These are phyloP conservation scores for Apamea epomidion DNA, from an alignment of 2,888 invertebrate genomes.

Conservation along the genomic window DNA sequence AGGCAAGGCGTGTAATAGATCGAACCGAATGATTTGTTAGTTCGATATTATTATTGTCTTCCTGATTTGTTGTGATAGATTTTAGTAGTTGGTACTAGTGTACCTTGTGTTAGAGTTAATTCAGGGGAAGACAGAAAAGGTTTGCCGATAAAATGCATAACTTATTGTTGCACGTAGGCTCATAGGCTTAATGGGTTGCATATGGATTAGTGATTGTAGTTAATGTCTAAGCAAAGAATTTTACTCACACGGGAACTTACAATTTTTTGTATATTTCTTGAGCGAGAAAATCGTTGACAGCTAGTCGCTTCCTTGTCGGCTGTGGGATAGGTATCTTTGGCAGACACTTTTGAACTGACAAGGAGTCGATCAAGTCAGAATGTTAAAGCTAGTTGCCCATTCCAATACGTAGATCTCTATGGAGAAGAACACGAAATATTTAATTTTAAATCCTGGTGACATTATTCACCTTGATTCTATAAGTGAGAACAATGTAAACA, in stretches of 20 bases:
- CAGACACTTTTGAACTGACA: not conserved
- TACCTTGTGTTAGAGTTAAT: not conserved
- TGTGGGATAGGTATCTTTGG: no score
- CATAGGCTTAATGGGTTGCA: not conserved
- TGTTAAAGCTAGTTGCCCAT: not conserved
- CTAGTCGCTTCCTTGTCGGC: no score
- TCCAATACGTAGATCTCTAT: not conserved
- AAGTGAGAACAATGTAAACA: not conserved
- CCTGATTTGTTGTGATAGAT: not conserved
- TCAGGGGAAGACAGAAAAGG: not conserved
- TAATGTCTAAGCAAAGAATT: not conserved
- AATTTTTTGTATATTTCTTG: not conserved
- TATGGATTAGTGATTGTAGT: not conserved
- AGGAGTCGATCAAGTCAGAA: not conserved
- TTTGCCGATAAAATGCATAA: not conserved
- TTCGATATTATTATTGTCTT: not conserved
- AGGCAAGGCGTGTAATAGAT: slow-evolving; percentile 1
- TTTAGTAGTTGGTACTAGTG: not conserved
- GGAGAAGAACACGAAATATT: not conserved
- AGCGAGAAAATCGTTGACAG: no score
- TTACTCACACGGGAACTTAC: not conserved
- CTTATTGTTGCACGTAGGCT: not conserved
- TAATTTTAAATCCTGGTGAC: not conserved
- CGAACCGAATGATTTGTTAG: slow-evolving; percentile 1
- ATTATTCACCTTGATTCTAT: not conserved